A percentile compares a stretch with the other conserved stretches of the same genome.
Evolutionary conservation across 2,113 vertebrate species (phyloP).

Genomic region (Sceloporus undulatus): DNA sequence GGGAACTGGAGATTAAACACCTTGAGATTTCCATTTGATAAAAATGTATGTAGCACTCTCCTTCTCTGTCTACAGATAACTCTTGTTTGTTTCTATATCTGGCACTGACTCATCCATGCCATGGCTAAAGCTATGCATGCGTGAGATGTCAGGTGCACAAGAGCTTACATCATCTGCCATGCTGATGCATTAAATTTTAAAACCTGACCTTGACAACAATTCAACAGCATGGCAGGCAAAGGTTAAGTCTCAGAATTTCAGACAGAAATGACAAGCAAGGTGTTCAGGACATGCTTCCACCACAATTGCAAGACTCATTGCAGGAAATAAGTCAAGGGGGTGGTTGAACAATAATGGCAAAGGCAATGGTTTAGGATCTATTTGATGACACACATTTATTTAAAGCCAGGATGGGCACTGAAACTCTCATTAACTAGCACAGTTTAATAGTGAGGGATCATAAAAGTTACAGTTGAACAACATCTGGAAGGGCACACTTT

Average conservation of each 20-base stretch:
- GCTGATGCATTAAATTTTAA: constrained; percentile 69
- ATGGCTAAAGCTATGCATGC: constrained; percentile 49
- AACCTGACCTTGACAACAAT: constrained; percentile 70
- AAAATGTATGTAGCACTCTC: neutral
- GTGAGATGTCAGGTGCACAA: constrained; percentile 68
- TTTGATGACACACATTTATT: neutral
- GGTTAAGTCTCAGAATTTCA: constrained; percentile 67
- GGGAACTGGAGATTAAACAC: constrained; percentile 20
- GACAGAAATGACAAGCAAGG: constrained; percentile 58
- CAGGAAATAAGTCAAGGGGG: neutral
- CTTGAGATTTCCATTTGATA: constrained; percentile 1
- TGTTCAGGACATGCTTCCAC: neutral
- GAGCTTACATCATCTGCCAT: constrained; percentile 67
- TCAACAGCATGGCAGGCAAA: constrained; percentile 57
- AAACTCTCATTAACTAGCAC: neutral
- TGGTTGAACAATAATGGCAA: neutral
- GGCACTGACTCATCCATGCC: constrained; percentile 49
- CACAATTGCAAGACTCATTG: neutral
- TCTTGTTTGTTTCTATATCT: constrained; percentile 59
- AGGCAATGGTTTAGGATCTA: neutral
- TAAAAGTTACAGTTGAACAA: neutral
- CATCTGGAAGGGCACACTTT: neutral
- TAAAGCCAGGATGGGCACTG: neutral
- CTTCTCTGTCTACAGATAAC: constrained; percentile 26
- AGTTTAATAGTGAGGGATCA: neutral